Conservation (phyloP, 1,140 invertebrate genomes). For the Zaprionus inermis region DNA sequence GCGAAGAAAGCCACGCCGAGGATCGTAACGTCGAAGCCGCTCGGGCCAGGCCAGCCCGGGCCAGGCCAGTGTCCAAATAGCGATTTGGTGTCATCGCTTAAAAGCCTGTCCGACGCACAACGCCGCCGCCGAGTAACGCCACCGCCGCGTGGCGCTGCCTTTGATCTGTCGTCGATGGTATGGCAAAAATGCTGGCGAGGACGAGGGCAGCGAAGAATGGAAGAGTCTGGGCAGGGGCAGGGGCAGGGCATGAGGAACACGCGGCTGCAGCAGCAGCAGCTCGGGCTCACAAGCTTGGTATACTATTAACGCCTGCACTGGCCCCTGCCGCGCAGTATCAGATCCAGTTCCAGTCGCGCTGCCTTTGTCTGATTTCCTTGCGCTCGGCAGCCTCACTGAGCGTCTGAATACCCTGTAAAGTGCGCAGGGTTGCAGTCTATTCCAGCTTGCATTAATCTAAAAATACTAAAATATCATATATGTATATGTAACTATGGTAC, state of each 20-base stretch:
- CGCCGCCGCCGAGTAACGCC: constrained; percentile 72
- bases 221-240: constrained; percentile 4
- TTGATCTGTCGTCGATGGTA: constrained; percentile 70
- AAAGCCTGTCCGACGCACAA: constrained; percentile 82
- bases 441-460: no score
- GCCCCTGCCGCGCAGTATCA: constrained; percentile 35
- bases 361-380: constrained; percentile 59
- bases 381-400: not conserved
- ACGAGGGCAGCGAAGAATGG: constrained; percentile 1
- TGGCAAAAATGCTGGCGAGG: constrained; percentile 63
- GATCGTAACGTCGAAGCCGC: no score
- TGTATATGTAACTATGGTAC: no score
- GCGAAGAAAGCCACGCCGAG: constrained; percentile 18
- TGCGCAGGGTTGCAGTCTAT: not conserved
- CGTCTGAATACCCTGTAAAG: constrained; percentile 7
- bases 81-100: constrained; percentile 84
- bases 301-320: constrained; percentile 73
- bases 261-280: not conserved
- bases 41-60: not conserved
- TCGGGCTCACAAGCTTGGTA: constrained; percentile 54
- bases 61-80: constrained; percentile 79
- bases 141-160: constrained; percentile 72
- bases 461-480: no score
- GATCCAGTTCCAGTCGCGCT: constrained; percentile 45
- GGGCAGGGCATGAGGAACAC: not conserved